A percentile compares a stretch with the other conserved stretches of the same genome.
phyloP scores from a whole-genome alignment of 1,140 invertebrate species.

The Piezodorus guildinii region DNA sequence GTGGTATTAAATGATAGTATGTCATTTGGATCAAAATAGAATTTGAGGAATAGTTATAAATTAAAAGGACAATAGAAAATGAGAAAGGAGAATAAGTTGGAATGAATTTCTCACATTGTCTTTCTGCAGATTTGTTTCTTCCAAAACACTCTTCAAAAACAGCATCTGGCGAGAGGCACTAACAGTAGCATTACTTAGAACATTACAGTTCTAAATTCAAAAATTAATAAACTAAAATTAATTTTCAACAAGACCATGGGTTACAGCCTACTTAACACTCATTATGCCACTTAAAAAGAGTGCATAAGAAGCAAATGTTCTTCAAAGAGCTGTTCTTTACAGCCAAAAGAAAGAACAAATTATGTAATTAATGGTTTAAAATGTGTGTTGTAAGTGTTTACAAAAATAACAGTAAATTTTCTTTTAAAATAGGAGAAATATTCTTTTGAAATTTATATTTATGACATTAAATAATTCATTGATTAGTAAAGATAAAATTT shows the following conservation, averaged over 20 bases:
- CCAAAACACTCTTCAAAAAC: conserved; percentile 3
- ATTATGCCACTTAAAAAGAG: conserved; percentile 2
- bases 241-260: conserved; percentile 1
- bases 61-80: conserved; percentile 26
- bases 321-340: not conserved
- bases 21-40: conserved; percentile 9
- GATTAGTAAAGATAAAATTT: too few species aligned
- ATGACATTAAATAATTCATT: too few species aligned
- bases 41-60: conserved; percentile 28
- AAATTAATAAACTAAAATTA: not conserved
- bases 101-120: not conserved
- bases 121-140: conserved; percentile 1
- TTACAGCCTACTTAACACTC: conserved; percentile 3
- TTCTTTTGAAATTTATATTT: too few species aligned
- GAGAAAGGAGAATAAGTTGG: conserved; percentile 29
- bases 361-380: too few species aligned
- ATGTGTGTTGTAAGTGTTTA: too few species aligned
- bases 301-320: conserved; percentile 5
- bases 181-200: not conserved
- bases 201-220: not conserved
- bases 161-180: not conserved
- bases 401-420: too few species aligned
- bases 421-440: too few species aligned
- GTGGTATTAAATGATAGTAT: not conserved
- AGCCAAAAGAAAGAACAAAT: not conserved